These are phyloP conservation scores for Lordiphosa collinella DNA, from an alignment of 1,140 invertebrate species.

Conservation along the genomic window DNA sequence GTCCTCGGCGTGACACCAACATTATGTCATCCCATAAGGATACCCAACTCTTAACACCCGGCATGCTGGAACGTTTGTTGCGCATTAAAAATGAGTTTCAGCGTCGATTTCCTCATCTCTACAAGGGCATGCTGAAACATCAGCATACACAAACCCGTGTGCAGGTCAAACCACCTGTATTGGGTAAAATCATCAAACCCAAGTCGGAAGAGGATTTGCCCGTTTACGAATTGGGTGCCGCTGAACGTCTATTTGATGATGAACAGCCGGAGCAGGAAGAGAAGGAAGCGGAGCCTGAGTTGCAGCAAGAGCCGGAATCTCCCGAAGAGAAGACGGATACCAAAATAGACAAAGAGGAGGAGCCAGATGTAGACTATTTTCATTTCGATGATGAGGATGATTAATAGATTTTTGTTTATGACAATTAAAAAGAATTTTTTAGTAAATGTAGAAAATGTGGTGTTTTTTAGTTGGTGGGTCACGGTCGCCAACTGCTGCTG, in stretches of 20 bases:
- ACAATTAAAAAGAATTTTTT: no score
- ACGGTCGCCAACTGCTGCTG: conserved; percentile 29
- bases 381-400: conserved; percentile 38
- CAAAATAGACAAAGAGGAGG: not conserved
- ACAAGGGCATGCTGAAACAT: conserved; percentile 61
- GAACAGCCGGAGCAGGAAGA: not conserved
- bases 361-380: conserved; percentile 50
- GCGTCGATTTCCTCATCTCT: conserved; percentile 56
- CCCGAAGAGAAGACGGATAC: not conserved
- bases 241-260: conserved; percentile 59
- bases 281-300: conserved; percentile 1
- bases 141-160: conserved; percentile 55
- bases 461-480: not conserved
- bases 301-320: not conserved
- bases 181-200: conserved; percentile 7
- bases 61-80: conserved; percentile 63
- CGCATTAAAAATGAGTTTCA: conserved; percentile 64
- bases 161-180: conserved; percentile 56
- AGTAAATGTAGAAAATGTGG: no score
- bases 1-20: conserved; percentile 47
- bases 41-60: conserved; percentile 50
- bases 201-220: conserved; percentile 5
- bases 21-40: conserved; percentile 47
- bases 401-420: not conserved
- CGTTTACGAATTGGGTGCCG: conserved; percentile 59